Conservation (phyloP, 2,113 vertebrate species). For the Sorex fumeus region DNA sequence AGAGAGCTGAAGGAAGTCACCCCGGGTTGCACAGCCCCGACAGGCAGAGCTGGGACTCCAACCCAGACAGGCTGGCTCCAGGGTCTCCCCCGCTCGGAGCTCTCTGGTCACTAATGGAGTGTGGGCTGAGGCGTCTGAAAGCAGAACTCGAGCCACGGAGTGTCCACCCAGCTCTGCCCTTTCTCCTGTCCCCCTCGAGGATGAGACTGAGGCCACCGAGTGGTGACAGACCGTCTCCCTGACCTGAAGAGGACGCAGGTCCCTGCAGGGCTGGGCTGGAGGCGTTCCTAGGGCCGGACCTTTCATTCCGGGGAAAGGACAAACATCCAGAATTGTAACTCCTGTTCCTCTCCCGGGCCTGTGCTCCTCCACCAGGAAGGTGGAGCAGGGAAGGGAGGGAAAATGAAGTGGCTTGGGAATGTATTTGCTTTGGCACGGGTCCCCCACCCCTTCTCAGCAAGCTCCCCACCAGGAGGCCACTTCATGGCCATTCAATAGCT, state of each 20-base stretch:
- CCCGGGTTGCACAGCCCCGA: slow-evolving; percentile 60
- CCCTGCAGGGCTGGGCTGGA: not conserved
- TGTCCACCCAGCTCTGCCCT: not conserved
- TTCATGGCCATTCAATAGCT: not conserved
- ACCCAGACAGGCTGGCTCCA: slow-evolving; percentile 66
- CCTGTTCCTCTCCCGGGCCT: not conserved
- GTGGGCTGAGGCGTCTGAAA: not conserved
- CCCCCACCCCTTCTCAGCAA: slow-evolving; percentile 10
- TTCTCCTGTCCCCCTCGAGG: not conserved
- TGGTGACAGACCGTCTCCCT: slow-evolving; percentile 6
- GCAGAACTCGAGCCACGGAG: not conserved
- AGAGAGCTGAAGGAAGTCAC: slow-evolving; percentile 48
- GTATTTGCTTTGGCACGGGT: slow-evolving; percentile 61
- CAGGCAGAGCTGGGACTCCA: slow-evolving; percentile 46
- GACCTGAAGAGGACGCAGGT: not conserved
- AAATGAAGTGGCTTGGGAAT: slow-evolving; percentile 12
- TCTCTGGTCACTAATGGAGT: slow-evolving; percentile 23
- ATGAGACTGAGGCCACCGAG: not conserved
- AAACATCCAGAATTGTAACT: slow-evolving; percentile 3
- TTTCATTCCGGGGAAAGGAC: not conserved
- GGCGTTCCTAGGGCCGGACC: accelerated
- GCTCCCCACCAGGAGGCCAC: slow-evolving; percentile 35
- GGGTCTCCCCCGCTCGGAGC: not conserved
- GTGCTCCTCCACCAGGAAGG: slow-evolving; percentile 37
- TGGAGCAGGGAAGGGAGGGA: not conserved